Evolutionary conservation across 2,113 vertebrate species (phyloP).

Genomic region (Ranitomeya imitator): DNA sequence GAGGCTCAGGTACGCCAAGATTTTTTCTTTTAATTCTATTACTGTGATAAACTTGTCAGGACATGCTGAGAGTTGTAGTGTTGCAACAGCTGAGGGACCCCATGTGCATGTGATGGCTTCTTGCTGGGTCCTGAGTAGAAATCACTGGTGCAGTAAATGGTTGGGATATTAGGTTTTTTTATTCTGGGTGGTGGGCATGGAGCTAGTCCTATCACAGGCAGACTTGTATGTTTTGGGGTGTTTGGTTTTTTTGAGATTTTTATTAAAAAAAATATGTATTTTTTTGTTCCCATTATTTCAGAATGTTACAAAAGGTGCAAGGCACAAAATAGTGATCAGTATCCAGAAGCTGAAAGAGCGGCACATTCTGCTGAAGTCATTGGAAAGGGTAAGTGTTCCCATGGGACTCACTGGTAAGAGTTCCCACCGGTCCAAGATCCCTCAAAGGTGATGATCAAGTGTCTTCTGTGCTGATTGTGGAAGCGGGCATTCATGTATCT

Average conservation of each 20-base stretch:
- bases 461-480: not conserved
- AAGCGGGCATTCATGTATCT: not conserved
- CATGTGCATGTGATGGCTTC: not conserved
- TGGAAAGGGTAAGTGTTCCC: slow-evolving; percentile 89
- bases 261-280: too few species aligned
- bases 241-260: too few species aligned
- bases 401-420: not conserved
- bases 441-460: not conserved
- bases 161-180: too few species aligned
- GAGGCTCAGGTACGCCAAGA: slow-evolving; percentile 83
- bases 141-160: too few species aligned
- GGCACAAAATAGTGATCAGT: slow-evolving; percentile 99
- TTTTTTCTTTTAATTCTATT: not conserved
- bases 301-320: slow-evolving; percentile 98
- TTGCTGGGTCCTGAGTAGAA: not conserved
- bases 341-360: slow-evolving; percentile 97
- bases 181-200: too few species aligned
- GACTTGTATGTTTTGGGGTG: too few species aligned
- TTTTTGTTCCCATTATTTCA: slow-evolving; percentile 64
- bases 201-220: too few species aligned
- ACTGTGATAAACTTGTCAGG: too few species aligned
- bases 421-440: not conserved
- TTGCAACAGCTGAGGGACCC: not conserved
- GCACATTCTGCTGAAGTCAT: slow-evolving; percentile 89
- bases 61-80: not conserved